phyloP scores from a whole-genome alignment of 2,797 vertebrate species.

The Nyctibius grandis region DNA sequence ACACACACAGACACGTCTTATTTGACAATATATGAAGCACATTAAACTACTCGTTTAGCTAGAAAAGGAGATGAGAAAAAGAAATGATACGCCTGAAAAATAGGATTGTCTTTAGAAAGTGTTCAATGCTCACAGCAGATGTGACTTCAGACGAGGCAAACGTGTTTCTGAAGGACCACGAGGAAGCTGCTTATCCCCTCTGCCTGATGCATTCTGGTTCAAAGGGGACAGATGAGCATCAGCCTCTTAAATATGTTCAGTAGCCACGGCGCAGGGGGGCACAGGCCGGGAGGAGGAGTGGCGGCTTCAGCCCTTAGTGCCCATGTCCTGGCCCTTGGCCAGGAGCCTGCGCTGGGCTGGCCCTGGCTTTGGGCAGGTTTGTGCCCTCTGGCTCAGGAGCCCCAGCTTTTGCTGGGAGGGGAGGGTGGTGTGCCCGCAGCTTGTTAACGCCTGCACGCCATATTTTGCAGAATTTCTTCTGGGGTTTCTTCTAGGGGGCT shows the following conservation, averaged over 20 bases:
- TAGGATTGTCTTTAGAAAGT: neutral
- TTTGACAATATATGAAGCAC: neutral
- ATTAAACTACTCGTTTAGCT: neutral
- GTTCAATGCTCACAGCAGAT: neutral
- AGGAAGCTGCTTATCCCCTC: neutral
- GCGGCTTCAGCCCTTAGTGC: neutral
- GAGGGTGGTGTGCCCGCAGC: accelerated
- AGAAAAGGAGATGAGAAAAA: neutral
- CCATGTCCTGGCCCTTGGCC: accelerated
- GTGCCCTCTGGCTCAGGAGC: accelerated
- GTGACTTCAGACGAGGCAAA: neutral
- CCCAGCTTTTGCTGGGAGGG: neutral
- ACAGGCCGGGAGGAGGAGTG: accelerated
- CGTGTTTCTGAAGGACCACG: neutral
- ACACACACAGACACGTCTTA: neutral
- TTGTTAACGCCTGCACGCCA: neutral
- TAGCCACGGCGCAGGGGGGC: accelerated
- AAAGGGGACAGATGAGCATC: neutral
- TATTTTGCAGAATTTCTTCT: neutral
- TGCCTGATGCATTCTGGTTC: neutral
- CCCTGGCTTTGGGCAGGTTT: neutral
- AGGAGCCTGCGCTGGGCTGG: accelerated
- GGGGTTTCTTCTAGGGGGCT: neutral
- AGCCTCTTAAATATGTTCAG: neutral
- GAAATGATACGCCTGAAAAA: neutral